Evolutionary conservation across 2,888 invertebrate species (phyloP).

Genomic region (Bellardia pandia): DNA sequence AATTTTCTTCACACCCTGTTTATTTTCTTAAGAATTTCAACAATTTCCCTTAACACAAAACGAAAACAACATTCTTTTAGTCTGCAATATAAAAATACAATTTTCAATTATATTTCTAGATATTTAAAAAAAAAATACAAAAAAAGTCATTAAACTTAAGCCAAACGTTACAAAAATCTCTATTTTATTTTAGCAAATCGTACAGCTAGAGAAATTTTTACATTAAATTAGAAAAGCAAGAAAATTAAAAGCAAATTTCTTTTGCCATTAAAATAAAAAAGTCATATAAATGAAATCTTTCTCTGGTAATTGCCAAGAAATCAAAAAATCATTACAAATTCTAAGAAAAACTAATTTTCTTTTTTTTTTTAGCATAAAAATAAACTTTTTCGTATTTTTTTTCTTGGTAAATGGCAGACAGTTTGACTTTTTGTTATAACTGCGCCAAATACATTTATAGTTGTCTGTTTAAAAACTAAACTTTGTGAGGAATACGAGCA

Average conservation of each 20-base stretch:
- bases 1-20: slow-evolving; percentile 58
- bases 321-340: slow-evolving; percentile 27
- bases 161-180: slow-evolving; percentile 24
- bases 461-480: slow-evolving; percentile 2
- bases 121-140: slow-evolving; percentile 27
- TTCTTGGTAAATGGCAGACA: slow-evolving; percentile 63
- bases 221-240: slow-evolving; percentile 14
- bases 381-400: slow-evolving; percentile 14
- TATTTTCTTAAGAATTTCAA: slow-evolving; percentile 58
- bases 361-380: neutral
- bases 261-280: neutral
- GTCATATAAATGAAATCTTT: neutral
- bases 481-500: too few relatives aligned
- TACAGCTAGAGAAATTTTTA: slow-evolving; percentile 56
- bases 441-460: slow-evolving; percentile 13
- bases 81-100: slow-evolving; percentile 25
- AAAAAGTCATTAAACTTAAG: slow-evolving; percentile 61
- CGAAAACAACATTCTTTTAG: slow-evolving; percentile 42
- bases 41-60: slow-evolving; percentile 49
- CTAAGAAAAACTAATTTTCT: slow-evolving; percentile 27
- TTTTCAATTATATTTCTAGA: slow-evolving; percentile 55
- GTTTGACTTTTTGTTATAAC: slow-evolving; percentile 57
- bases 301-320: slow-evolving; percentile 64
- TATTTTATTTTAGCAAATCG: slow-evolving; percentile 9
- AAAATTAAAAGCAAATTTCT: slow-evolving; percentile 12